Percentiles rank a stretch among this genome's conserved stretches.
Evolutionary conservation across 1,140 invertebrate genomes (phyloP).

Genomic region (Trypoxylus dichotomus): DNA sequence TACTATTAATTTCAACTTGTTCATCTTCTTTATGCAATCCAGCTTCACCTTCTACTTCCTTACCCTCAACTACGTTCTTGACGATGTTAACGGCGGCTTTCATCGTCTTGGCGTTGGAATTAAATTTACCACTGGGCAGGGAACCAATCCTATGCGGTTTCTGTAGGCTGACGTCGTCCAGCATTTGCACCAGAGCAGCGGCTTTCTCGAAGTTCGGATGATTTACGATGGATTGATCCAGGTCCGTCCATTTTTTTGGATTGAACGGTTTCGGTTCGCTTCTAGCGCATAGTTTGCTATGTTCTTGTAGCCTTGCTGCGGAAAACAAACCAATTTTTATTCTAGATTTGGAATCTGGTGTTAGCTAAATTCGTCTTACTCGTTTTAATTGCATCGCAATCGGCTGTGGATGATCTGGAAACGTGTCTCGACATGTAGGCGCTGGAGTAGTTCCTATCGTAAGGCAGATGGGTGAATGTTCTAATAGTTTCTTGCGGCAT

Average conservation of each 20-base stretch:
- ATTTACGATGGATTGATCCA: not conserved
- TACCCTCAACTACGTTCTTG: not conserved
- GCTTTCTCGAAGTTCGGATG: slow-evolving; percentile 15
- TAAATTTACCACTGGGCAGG: not conserved
- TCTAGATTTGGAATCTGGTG: not conserved
- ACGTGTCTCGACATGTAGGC: not conserved
- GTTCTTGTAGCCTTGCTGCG: not conserved
- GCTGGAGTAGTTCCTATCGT: not conserved
- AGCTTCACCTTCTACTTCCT: not conserved
- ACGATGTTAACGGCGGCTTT: not conserved
- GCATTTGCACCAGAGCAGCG: not conserved
- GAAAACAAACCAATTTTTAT: not conserved
- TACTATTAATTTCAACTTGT: not conserved
- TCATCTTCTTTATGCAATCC: not conserved
- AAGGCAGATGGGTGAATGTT: not conserved
- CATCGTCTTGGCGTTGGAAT: not conserved
- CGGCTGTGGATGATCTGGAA: not conserved
- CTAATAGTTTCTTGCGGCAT: not conserved
- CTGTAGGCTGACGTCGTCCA: not conserved
- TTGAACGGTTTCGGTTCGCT: not conserved
- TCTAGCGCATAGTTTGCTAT: not conserved
- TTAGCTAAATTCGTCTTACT: slow-evolving; percentile 3
- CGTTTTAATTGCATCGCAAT: not conserved
- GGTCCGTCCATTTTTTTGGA: not conserved
- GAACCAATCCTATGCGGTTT: not conserved